Evolutionary conservation across 2,797 vertebrate species (phyloP).

Genomic region (Pipistrellus pipistrellus): DNA sequence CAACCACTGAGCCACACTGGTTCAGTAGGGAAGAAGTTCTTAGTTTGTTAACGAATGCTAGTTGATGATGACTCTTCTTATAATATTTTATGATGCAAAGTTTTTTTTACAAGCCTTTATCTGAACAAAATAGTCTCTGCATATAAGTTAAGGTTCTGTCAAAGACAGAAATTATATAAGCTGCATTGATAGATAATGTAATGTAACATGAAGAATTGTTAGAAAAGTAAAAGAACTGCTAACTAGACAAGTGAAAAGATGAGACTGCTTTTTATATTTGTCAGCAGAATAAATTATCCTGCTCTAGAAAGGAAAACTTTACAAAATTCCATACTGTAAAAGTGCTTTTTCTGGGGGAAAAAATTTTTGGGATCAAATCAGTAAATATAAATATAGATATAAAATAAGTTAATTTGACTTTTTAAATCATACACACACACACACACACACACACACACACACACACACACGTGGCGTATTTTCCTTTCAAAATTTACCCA

Average conservation of each 20-base stretch:
- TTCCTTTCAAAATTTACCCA: slow-evolving; percentile 20
- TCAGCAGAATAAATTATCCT: slow-evolving; percentile 43
- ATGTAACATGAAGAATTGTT: slow-evolving; percentile 24
- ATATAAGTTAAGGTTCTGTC: background rate
- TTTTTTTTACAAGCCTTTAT: background rate
- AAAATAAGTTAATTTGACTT: slow-evolving; percentile 37
- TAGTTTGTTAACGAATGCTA: slow-evolving; percentile 30
- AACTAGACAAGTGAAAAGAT: slow-evolving; percentile 48
- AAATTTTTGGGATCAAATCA: slow-evolving; percentile 7
- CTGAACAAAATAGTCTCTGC: slow-evolving; percentile 22
- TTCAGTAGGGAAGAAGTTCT: slow-evolving; percentile 1
- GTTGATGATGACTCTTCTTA: background rate
- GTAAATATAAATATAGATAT: slow-evolving; percentile 19
- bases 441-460: no score
- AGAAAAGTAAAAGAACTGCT: slow-evolving; percentile 29
- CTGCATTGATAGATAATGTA: background rate
- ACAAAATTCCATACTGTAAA: slow-evolving; percentile 46
- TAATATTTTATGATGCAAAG: background rate
- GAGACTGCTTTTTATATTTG: slow-evolving; percentile 26
- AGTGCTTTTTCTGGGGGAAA: slow-evolving; percentile 34
- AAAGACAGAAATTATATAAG: background rate
- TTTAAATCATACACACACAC: background rate
- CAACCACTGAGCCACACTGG: no score
- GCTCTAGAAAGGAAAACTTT: slow-evolving; percentile 30
- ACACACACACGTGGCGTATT: background rate